Evolutionary conservation across 2,888 invertebrate species (phyloP).

Genomic region (Nowickia ferox): DNA sequence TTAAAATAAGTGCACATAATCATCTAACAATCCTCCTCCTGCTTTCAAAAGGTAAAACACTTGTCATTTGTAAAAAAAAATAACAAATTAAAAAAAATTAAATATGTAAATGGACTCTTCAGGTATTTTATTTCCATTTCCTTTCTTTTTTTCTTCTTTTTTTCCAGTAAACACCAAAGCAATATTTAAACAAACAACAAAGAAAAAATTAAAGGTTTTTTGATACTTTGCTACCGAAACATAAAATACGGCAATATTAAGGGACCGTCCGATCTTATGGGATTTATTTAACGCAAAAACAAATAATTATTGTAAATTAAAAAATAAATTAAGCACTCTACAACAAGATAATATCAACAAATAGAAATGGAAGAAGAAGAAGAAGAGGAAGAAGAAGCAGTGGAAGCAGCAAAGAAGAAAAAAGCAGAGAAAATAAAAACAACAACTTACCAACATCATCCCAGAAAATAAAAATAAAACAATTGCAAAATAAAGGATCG

Average conservation of each 20-base stretch:
- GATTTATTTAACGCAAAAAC: slow-evolving; percentile 33
- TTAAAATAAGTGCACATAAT: neutral
- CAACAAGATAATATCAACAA: slow-evolving; percentile 7
- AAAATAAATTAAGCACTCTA: slow-evolving; percentile 17
- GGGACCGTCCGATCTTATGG: slow-evolving; percentile 70
- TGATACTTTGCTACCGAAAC: slow-evolving; percentile 67
- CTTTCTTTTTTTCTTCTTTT: neutral
- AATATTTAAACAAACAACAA: slow-evolving; percentile 67
- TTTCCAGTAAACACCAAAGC: slow-evolving; percentile 71
- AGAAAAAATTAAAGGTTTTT: slow-evolving; percentile 59
- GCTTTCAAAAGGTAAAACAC: neutral
- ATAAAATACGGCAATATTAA: slow-evolving; percentile 68
- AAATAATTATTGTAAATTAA: slow-evolving; percentile 38
- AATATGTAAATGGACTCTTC: neutral
- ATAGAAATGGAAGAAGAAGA: neutral
- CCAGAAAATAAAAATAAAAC: slow-evolving; percentile 19
- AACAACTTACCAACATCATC: slow-evolving; percentile 14
- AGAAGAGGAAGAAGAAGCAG: neutral
- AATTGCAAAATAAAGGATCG: slow-evolving; percentile 56
- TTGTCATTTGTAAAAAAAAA: neutral
- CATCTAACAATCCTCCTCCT: slow-evolving; percentile 4
- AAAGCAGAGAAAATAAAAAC: neutral
- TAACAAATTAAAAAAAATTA: neutral
- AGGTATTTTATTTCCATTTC: neutral
- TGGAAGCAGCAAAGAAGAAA: neutral